Conservation (phyloP, 2,888 invertebrate genomes). For the Erynnis tages region DNA sequence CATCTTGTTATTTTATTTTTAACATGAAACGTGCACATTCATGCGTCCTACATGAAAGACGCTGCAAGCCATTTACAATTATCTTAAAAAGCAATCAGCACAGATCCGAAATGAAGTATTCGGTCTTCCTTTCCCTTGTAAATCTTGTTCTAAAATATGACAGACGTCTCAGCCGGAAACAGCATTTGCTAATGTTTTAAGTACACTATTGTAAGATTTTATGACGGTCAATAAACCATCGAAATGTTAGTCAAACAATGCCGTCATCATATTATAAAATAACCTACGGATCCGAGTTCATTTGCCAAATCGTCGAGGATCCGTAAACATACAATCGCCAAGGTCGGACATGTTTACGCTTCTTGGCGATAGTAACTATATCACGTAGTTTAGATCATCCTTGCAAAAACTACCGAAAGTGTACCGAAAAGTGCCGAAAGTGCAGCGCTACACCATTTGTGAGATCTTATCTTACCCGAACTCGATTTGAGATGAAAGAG, state of each 20-base stretch:
- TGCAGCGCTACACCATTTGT: no score
- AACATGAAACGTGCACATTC: conserved; percentile 9
- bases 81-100: conserved; percentile 13
- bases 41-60: conserved; percentile 5
- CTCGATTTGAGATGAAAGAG: no score
- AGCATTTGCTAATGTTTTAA: neutral
- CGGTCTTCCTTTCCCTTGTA: neutral
- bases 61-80: conserved; percentile 12
- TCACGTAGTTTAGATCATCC: neutral
- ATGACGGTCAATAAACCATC: conserved; percentile 26
- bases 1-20: conserved; percentile 13
- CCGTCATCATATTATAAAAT: conserved; percentile 25
- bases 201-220: conserved; percentile 17
- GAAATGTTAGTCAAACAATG: conserved; percentile 24
- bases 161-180: neutral
- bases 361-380: conserved; percentile 36
- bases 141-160: neutral
- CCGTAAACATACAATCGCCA: conserved; percentile 64
- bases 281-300: conserved; percentile 40
- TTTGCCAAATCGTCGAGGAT: conserved; percentile 60
- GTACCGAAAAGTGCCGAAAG: no score
- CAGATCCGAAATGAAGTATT: conserved; percentile 1
- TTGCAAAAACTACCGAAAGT: neutral
- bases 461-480: no score
- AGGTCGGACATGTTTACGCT: conserved; percentile 65